Base-by-base conservation (phyloP, 2,113 vertebrate genomes). In the Grammomys dolichurus region DNA sequence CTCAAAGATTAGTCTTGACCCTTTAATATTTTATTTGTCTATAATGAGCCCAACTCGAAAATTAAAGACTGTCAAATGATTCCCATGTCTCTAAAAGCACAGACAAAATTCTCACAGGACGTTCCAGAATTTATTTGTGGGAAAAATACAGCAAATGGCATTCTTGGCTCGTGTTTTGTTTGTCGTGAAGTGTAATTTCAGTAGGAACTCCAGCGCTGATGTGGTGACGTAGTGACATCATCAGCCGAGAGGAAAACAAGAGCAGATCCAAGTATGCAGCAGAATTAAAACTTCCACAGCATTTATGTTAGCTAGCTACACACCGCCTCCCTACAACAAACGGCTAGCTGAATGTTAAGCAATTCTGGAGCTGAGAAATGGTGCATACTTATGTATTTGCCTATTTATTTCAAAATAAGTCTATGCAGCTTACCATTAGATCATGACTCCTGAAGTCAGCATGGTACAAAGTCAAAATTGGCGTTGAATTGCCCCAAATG, bases 161-260 rank as follows among this genome's bases (percentile, higher is more conserved):
- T 43, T 48, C 92, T 92, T 72, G 33, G n/a, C 88, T 88, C 76
- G 20, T 33, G 31, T 90, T 92, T 77, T 78, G 24, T 31, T 67
- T 76, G 75, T 93, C 70, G 36, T 56, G 78, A 54, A 26, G 11
- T 5, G 9, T 31, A 81, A 69, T 36, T 72, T 89, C 51, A 3
- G 14, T 94, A 75, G 60, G 90, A 78, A 90, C 51, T 20, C 46
- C 85, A 78, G 46, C 0, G 4, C 33, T 65, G 43, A 69, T 95
- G 63, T 28, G 76, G 40, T 80, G 56, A 56, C 54, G 85, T 84
- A 40, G 91, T 90, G 89, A 84, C 85, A 82, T 92, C 90, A 82
- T 85, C 58, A 86, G 31, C 80, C 93, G 51, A 94, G 76, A 19
- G 72, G 63, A 87, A 82, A 96, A 67, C 20, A 89, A 92, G 13